Base-by-base conservation (phyloP, 2,797 vertebrate species). In the Pseudochromis fuscus region DNA sequence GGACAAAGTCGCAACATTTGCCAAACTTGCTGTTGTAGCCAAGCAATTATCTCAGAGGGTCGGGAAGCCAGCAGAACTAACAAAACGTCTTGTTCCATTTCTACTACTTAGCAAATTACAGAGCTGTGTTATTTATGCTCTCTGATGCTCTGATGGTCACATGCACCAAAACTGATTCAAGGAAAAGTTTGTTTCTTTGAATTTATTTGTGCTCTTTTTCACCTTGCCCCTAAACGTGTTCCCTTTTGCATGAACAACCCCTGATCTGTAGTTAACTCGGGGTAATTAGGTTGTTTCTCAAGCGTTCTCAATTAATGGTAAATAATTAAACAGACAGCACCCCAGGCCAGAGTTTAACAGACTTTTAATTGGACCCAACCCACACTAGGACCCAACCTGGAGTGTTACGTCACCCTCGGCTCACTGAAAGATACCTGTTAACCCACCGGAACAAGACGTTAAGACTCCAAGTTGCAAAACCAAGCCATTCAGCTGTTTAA, bases 301-400 rank as follows among this genome's bases (percentile, higher is more conserved):
- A 49, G 63, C 60, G 8, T 27, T 19, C 38, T 69, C 11, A 38
- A 28, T 66, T 71, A 63, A 59, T 8, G 11, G 38, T 63, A 64
- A 68, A 79, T 76, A 68, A 68, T 84, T 57, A 57, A 77, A 37
- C 33, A 27, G 28, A 63, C 62, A 21, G 50, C 37, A n/a, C 62
- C 62, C 4, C 35, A 27, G 55, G 63, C 27, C 15, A 28, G 40
- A 42, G 25, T 53, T 74, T 62, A 58, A 53, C 42, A 21, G 67
- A 69, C 25, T 12, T 81, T 35, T 63, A n/a, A n/a, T n/a, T n/a
- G n/a, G n/a, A n/a, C n/a, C n/a, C n/a, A n/a, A n/a, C n/a, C n/a
- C n/a, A n/a, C 50, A 76, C 79, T 52, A 72, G 24, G 49, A 58
- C 50, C 21, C 24, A 37, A 51, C 67, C 35, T 21, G 52, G 21